A percentile compares a stretch with the other conserved stretches of the same genome.
phyloP scores from a whole-genome alignment of 2,113 vertebrate genomes.

The Actenoides hombroni region DNA sequence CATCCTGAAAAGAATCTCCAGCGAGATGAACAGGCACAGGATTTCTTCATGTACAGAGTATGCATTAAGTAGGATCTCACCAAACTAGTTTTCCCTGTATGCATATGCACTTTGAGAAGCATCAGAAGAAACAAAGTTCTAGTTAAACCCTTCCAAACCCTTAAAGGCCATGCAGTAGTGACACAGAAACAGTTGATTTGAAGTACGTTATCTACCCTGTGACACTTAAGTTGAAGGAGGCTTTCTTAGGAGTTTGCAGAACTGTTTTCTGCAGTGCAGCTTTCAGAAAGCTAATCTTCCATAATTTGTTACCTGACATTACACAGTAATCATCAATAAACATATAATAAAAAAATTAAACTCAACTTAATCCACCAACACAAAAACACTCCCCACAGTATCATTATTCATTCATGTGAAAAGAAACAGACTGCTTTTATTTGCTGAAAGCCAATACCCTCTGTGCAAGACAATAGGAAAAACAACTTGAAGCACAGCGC shows the following conservation, averaged over 20 bases:
- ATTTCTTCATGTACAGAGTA: background rate
- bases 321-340: background rate
- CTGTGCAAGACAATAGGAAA: background rate
- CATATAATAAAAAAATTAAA: background rate
- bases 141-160: background rate
- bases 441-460: conserved; percentile 13
- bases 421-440: background rate
- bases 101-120: background rate
- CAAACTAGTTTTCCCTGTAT: background rate
- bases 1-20: background rate
- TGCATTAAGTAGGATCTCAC: background rate
- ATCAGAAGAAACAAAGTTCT: background rate
- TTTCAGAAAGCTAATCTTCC: background rate
- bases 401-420: background rate
- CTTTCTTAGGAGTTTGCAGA: background rate
- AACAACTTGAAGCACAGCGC: background rate
- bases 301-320: background rate
- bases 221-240: background rate
- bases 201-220: background rate
- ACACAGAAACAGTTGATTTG: background rate
- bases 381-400: background rate
- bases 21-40: background rate
- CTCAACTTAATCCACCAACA: background rate
- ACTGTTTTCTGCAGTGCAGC: background rate
- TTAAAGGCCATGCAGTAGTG: background rate